Percentiles rank a stretch among this genome's conserved stretches.
Conservation (phyloP, 2,113 vertebrate genomes). For the Corythornis cristatus region DNA sequence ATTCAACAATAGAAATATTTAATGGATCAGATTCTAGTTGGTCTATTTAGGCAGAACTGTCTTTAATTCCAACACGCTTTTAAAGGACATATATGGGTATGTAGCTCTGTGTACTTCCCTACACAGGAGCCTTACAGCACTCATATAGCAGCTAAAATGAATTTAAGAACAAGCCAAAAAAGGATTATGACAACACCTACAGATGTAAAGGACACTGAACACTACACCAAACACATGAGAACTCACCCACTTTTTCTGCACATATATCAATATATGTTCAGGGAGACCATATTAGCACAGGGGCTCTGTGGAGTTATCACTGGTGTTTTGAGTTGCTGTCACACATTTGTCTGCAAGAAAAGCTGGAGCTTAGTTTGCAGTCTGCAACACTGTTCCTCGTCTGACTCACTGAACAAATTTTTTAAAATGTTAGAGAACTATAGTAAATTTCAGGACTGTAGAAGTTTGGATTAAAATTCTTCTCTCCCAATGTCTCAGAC, state of each 20-base stretch:
- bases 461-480: not conserved
- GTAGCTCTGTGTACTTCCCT: not conserved
- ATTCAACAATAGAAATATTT: not conserved
- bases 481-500: not conserved
- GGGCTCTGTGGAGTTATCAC: not conserved
- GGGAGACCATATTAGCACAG: not conserved
- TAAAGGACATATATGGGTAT: not conserved
- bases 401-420: not conserved
- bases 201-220: not conserved
- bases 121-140: not conserved
- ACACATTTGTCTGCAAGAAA: not conserved
- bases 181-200: not conserved
- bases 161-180: not conserved
- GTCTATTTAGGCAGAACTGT: not conserved
- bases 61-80: not conserved
- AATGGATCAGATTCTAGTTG: not conserved
- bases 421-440: not conserved
- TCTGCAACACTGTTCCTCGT: not conserved
- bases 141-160: not conserved
- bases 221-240: not conserved
- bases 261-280: not conserved
- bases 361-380: not conserved
- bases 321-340: not conserved
- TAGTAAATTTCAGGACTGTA: not conserved
- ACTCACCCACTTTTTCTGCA: accelerated